phyloP scores from a whole-genome alignment of 2,797 vertebrate genomes.

The Chaunax sp. region DNA sequence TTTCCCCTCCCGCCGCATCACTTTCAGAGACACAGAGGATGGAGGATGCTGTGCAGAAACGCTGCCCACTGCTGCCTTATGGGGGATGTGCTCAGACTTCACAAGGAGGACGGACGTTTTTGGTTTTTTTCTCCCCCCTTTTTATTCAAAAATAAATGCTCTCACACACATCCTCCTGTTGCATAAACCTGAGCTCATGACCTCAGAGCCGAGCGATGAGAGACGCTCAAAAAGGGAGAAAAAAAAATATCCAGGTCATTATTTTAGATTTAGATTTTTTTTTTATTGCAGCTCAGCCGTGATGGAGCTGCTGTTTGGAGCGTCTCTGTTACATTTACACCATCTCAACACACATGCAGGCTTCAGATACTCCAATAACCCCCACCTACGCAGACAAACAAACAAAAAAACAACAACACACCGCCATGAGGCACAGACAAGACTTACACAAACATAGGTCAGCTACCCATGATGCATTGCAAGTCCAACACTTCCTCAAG shows the following conservation, averaged over 20 bases:
- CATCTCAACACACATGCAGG: conserved; percentile 1
- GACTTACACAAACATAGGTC: conserved; percentile 46
- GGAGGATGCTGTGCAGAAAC: conserved; percentile 42
- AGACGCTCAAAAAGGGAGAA: not conserved
- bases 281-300: conserved; percentile 39
- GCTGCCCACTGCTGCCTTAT: conserved; percentile 38
- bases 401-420: conserved; percentile 4
- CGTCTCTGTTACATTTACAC: conserved; percentile 6
- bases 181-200: conserved; percentile 19
- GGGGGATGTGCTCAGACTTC: conserved; percentile 39
- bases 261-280: conserved; percentile 18
- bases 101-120: conserved; percentile 28
- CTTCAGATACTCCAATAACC: conserved; percentile 36
- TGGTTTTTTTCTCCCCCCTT: no score
- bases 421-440: conserved; percentile 45
- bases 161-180: no score
- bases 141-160: no score
- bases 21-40: conserved; percentile 43
- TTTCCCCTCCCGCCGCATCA: conserved; percentile 60
- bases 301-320: no score
- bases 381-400: conserved; percentile 27
- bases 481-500: conserved; percentile 55
- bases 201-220: not conserved
- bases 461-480: conserved; percentile 58
- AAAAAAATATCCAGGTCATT: not conserved